Evolutionary conservation across 2,888 invertebrate species (phyloP).

Genomic region (Lycophotia porphyrea): DNA sequence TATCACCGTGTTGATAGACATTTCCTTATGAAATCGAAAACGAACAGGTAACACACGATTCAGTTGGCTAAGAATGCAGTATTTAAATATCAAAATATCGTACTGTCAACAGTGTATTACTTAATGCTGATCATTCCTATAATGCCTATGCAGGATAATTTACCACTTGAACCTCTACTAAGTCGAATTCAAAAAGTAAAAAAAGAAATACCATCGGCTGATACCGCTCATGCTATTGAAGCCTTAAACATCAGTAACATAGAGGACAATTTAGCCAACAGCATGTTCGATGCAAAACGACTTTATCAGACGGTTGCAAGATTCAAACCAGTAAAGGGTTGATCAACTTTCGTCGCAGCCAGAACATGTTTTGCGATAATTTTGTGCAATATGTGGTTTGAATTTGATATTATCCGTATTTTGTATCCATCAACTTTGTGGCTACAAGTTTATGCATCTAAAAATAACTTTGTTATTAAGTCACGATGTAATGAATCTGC

Average conservation of each 20-base stretch:
- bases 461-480: constrained; percentile 35
- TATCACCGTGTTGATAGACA: constrained; percentile 37
- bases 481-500: not conserved
- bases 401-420: constrained; percentile 47
- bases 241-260: not conserved
- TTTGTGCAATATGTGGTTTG: constrained; percentile 59
- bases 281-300: constrained; percentile 3
- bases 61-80: constrained; percentile 2
- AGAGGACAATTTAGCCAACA: not conserved
- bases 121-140: not conserved
- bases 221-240: not conserved
- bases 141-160: not conserved
- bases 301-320: constrained; percentile 40
- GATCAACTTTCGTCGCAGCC: constrained; percentile 59
- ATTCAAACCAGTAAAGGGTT: constrained; percentile 52
- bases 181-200: not conserved
- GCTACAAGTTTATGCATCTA: constrained; percentile 24
- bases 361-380: constrained; percentile 62
- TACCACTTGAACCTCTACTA: not conserved
- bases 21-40: constrained; percentile 27
- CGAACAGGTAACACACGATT: constrained; percentile 1
- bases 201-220: not conserved
- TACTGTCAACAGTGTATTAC: not conserved
- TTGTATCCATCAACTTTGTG: constrained; percentile 27
- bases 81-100: not conserved